phyloP scores from a whole-genome alignment of 1,140 invertebrate genomes.

The Zaprionus tsacasi region DNA sequence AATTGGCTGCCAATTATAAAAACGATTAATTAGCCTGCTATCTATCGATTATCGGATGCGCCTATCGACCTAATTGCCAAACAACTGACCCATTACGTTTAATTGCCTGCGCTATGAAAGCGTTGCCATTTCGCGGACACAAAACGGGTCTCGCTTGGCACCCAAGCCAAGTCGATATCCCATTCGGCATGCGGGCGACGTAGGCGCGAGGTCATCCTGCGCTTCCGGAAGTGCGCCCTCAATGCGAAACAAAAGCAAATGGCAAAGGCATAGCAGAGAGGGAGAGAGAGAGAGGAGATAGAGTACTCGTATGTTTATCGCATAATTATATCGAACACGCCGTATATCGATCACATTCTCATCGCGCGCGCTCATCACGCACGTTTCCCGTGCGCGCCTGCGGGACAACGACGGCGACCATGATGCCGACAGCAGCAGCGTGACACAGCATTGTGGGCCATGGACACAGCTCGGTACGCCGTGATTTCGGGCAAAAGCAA shows the following conservation, averaged over 20 bases:
- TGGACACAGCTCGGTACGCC: background rate
- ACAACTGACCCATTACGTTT: conserved; percentile 38
- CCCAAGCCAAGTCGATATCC: conserved; percentile 24
- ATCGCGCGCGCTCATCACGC: conserved; percentile 46
- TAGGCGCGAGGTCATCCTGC: conserved; percentile 40
- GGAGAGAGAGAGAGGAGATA: background rate
- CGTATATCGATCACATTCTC: conserved; percentile 23
- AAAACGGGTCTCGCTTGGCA: conserved; percentile 16
- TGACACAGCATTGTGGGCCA: conserved; percentile 10
- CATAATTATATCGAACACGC: conserved; percentile 11
- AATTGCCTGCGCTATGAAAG: conserved; percentile 43
- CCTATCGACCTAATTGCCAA: conserved; percentile 58
- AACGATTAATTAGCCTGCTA: conserved; percentile 31
- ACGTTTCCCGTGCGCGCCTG: conserved; percentile 57
- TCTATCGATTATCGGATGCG: conserved; percentile 9
- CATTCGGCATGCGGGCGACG: conserved; percentile 39
- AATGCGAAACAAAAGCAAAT: conserved; percentile 22
- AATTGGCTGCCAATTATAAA: background rate
- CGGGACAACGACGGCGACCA: conserved; percentile 49
- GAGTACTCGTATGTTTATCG: conserved; percentile 1
- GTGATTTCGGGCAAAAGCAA: conserved; percentile 20
- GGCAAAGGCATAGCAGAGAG: background rate
- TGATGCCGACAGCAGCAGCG: conserved; percentile 28
- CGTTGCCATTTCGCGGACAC: background rate
- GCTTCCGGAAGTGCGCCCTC: conserved; percentile 33